phyloP scores from a whole-genome alignment of 2,113 vertebrate species.

The Protobothrops flavoviridis region DNA sequence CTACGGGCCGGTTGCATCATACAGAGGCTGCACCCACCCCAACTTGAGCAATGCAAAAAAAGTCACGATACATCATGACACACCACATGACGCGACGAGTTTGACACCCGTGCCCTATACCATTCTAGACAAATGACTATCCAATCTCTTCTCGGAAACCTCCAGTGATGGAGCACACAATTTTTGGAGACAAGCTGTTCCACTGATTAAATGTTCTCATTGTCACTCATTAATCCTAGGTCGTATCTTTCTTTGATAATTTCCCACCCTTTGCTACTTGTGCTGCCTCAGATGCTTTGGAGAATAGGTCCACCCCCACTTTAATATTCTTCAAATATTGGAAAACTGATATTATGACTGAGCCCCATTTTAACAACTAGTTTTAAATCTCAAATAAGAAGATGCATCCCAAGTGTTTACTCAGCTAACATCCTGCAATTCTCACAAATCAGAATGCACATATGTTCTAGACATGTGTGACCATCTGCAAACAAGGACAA shows the following conservation, averaged over 20 bases:
- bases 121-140: neutral
- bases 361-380: slow-evolving; percentile 45
- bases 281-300: neutral
- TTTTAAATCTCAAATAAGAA: slow-evolving; percentile 39
- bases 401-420: slow-evolving; percentile 26
- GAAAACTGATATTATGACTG: neutral
- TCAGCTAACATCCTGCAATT: slow-evolving; percentile 47
- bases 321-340: neutral
- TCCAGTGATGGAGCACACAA: neutral
- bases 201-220: neutral
- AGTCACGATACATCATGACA: too few relatives aligned
- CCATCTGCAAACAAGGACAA: slow-evolving; percentile 52
- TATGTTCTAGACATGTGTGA: slow-evolving; percentile 54
- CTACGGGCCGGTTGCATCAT: too few relatives aligned
- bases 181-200: neutral
- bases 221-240: neutral
- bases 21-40: too few relatives aligned
- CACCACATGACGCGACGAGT: too few relatives aligned
- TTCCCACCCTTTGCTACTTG: neutral
- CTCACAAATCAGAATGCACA: slow-evolving; percentile 61
- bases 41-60: too few relatives aligned
- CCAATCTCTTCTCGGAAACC: neutral
- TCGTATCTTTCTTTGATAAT: neutral
- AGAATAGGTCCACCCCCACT: neutral
- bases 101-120: neutral